A percentile compares a stretch with the other conserved stretches of the same genome.
Conservation (phyloP, 2,888 invertebrate species). For the Mactromeris polynyma region DNA sequence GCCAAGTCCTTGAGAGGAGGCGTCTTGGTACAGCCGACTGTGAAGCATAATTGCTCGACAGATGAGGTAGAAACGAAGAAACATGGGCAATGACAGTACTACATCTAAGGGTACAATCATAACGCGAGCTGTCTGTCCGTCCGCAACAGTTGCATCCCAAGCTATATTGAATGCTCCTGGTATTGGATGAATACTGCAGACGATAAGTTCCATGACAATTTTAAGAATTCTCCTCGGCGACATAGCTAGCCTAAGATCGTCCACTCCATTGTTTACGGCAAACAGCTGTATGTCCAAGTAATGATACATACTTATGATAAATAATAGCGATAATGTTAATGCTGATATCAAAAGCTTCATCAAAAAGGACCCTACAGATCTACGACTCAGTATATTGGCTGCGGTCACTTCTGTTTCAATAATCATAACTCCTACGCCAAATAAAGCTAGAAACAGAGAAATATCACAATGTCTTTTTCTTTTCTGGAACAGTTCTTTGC, state of each 20-base stretch:
- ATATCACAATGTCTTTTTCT: constrained; percentile 83
- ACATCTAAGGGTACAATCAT: constrained; percentile 83
- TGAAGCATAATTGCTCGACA: constrained; percentile 86
- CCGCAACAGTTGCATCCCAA: constrained; percentile 78
- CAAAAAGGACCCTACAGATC: constrained; percentile 76
- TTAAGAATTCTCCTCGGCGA: constrained; percentile 76
- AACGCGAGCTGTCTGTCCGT: constrained; percentile 62
- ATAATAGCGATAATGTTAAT: constrained; percentile 83
- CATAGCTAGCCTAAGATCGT: constrained; percentile 86
- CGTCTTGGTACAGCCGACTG: constrained; percentile 86
- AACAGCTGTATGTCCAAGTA: constrained; percentile 83
- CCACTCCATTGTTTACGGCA: constrained; percentile 86
- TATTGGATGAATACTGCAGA: constrained; percentile 86
- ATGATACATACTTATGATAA: constrained; percentile 85
- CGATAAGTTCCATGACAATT: constrained; percentile 92
- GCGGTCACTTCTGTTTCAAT: constrained; percentile 84
- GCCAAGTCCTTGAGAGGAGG: constrained; percentile 87
- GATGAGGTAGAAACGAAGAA: constrained; percentile 84
- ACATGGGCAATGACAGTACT: constrained; percentile 86
- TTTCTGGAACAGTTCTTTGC: constrained; percentile 84
- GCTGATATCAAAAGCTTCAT: constrained; percentile 84
- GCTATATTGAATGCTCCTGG: constrained; percentile 81
- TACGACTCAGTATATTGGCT: constrained; percentile 72
- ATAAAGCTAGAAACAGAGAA: constrained; percentile 81
- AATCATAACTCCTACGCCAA: constrained; percentile 85